phyloP scores from a whole-genome alignment of 2,888 invertebrate genomes.

The Scrobipalpa costella region DNA sequence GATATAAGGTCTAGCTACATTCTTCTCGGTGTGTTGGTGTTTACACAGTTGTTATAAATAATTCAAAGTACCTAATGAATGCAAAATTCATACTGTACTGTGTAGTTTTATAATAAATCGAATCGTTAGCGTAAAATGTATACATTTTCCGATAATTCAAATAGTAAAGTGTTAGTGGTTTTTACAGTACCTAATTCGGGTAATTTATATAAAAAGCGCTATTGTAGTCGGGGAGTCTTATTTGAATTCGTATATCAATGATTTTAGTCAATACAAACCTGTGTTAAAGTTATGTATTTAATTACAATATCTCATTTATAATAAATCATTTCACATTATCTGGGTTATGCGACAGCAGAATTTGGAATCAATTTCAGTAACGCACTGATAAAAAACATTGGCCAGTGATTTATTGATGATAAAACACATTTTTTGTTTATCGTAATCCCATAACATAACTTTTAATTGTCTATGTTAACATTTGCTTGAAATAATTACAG shows the following conservation, averaged over 20 bases:
- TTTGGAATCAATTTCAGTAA: not conserved
- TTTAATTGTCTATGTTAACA: too few species aligned
- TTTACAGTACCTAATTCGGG: not conserved
- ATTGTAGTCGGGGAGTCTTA: not conserved
- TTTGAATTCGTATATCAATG: not conserved
- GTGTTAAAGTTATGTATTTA: too few species aligned
- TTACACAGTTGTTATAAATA: not conserved
- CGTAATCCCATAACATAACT: too few species aligned
- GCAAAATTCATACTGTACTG: constrained; percentile 5
- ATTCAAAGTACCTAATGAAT: not conserved
- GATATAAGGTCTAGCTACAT: not conserved
- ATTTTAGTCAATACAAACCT: too few species aligned
- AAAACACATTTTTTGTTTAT: too few species aligned
- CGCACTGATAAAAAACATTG: too few species aligned
- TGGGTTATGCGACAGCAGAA: not conserved
- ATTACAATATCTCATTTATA: too few species aligned
- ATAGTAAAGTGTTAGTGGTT: not conserved
- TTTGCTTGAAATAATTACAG: too few species aligned
- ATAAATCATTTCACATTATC: not conserved
- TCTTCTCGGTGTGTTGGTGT: not conserved
- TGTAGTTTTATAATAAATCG: constrained; percentile 15
- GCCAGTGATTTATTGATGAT: too few species aligned
- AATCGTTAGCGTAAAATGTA: constrained; percentile 19
- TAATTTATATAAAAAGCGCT: not conserved
- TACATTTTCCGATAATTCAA: constrained; percentile 11